Evolutionary conservation across 1,140 invertebrate genomes (phyloP), one percentile per base, ranked within the genome.

Genomic region (Euwallacea similis): DNA sequence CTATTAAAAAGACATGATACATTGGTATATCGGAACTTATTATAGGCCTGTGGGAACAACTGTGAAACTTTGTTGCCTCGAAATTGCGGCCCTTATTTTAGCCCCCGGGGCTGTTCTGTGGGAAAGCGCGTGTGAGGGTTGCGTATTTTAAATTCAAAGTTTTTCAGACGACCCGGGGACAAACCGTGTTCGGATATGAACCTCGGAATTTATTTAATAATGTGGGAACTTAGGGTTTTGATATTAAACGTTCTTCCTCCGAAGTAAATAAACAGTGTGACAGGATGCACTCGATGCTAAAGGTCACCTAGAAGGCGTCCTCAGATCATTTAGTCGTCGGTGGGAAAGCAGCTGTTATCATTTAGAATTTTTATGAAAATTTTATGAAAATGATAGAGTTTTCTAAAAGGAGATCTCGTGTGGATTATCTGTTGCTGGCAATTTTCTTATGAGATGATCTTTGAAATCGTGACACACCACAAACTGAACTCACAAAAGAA

Each of bases 21-120:
- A 80, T 80, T 75, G 78, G 74, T 80, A 33, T 33, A 80, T 79
- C 77, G 78, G 78, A 81, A 81, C 78, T 81, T 80, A 78, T 80
- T 79, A 80, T 80, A 79, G 80, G 78, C 78, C 78, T 73, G 70
- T 65, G 80, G 79, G 77, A 79, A 76, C 69, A 46, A 33, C 47
- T 33, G 69, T 21, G 54, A 71, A 71, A 76, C 68, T 74, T 70
- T 71, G 68, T 68, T 76, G 64, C 70, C 71, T 54, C 56, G 71
- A 75, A 64, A 67, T 73, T 69, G 73, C 53, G 64, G 60, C 53
- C 66, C 66, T 61, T 68, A 60, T 60, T 68, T 59, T 1, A 44
- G 58, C 7, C 60, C 69, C 15, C 16, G 59, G 33, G 53, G 54
- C 16, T 16, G 21, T 55, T 55, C 54, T 53, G 60, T 63, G 69